Conservation (phyloP, 2,888 invertebrate genomes). For the Pseudolycoriella hygida region DNA sequence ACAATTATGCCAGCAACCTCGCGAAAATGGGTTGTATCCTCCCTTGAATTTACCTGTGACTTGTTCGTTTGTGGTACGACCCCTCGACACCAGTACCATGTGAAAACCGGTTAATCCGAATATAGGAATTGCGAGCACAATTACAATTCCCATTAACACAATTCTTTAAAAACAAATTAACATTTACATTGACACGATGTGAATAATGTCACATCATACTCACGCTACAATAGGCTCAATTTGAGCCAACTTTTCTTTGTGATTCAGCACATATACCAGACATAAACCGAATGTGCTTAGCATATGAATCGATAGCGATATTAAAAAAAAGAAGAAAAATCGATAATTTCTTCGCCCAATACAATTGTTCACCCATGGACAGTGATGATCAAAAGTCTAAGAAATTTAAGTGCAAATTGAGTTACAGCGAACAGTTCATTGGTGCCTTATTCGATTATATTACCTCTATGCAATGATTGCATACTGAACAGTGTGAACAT, state of each 20-base stretch:
- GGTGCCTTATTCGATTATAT: too few species aligned
- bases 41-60: slow-evolving; percentile 98
- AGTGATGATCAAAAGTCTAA: slow-evolving; percentile 99
- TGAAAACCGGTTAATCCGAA: slow-evolving; percentile 97
- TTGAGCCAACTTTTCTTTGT: slow-evolving; percentile 62
- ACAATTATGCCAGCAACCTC: slow-evolving; percentile 90
- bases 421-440: too few species aligned
- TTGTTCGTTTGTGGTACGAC: slow-evolving; percentile 98
- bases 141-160: slow-evolving; percentile 81
- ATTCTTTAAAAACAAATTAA: slow-evolving; percentile 36
- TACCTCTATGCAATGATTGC: slow-evolving; percentile 96
- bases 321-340: slow-evolving; percentile 97
- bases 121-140: slow-evolving; percentile 86
- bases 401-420: too few species aligned
- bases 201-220: background rate
- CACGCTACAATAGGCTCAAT: slow-evolving; percentile 72
- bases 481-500: slow-evolving; percentile 97
- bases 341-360: slow-evolving; percentile 94
- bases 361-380: slow-evolving; percentile 94
- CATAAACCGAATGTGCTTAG: slow-evolving; percentile 90
- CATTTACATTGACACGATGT: background rate
- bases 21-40: slow-evolving; percentile 95
- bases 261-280: slow-evolving; percentile 77
- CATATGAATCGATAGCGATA: slow-evolving; percentile 94
- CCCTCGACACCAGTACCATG: slow-evolving; percentile 87